A percentile compares a stretch with the other conserved stretches of the same genome.
phyloP scores from a whole-genome alignment of 2,113 vertebrate species.

The Vireo altiloquus region DNA sequence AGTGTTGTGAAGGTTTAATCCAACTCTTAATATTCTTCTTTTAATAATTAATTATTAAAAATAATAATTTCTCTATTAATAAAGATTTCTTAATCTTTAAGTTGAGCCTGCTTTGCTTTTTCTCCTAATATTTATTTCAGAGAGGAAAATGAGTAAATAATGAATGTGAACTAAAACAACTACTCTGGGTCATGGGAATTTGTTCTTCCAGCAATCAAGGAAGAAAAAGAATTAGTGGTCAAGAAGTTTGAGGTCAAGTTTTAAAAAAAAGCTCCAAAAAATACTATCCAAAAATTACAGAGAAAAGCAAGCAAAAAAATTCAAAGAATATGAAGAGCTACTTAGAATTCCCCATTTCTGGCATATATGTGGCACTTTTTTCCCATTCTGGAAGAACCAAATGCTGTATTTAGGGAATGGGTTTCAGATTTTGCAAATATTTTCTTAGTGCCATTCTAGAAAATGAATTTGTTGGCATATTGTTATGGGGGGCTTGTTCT shows the following conservation, averaged over 20 bases:
- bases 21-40: too few species aligned
- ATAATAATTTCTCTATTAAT: too few species aligned
- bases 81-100: too few species aligned
- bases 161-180: too few species aligned
- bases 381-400: slow-evolving; percentile 31
- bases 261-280: background rate
- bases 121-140: too few species aligned
- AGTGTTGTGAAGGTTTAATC: too few species aligned
- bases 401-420: slow-evolving; percentile 66
- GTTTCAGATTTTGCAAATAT: slow-evolving; percentile 74
- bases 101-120: too few species aligned
- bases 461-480: slow-evolving; percentile 69
- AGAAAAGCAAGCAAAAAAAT: background rate
- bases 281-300: background rate
- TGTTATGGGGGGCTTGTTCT: slow-evolving; percentile 67
- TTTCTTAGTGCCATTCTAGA: slow-evolving; percentile 71
- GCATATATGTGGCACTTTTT: background rate
- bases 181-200: background rate
- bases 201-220: background rate
- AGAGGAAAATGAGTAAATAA: too few species aligned
- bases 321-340: background rate
- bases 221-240: background rate
- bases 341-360: background rate
- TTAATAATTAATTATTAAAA: too few species aligned
- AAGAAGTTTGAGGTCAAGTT: background rate